These are phyloP conservation scores for Junonia oenone DNA, from an alignment of 2,888 invertebrate species.

Conservation along the genomic window DNA sequence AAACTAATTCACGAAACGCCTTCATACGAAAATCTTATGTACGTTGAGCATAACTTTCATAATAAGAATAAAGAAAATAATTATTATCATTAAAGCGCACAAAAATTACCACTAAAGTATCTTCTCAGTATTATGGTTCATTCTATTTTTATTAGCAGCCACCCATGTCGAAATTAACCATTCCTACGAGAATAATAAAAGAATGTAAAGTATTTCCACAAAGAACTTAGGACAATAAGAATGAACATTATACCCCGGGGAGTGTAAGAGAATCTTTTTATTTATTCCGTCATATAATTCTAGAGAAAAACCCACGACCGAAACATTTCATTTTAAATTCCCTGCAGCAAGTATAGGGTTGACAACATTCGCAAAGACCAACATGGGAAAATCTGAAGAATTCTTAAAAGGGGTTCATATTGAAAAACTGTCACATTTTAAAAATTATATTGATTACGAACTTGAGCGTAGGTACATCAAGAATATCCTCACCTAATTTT, in stretches of 20 bases:
- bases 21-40: too few species aligned
- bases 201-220: conserved; percentile 14
- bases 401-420: too few species aligned
- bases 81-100: neutral
- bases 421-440: too few species aligned
- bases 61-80: too few species aligned
- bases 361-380: too few species aligned
- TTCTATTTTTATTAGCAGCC: neutral
- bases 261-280: conserved; percentile 8
- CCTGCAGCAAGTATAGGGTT: too few species aligned
- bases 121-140: neutral
- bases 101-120: neutral
- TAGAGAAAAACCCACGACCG: conserved; percentile 8
- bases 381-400: too few species aligned
- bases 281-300: conserved; percentile 16
- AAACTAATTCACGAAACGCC: too few species aligned
- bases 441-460: too few species aligned
- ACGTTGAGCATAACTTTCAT: too few species aligned
- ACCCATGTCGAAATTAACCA: neutral
- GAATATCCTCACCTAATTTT: too few species aligned
- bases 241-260: conserved; percentile 8
- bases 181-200: neutral
- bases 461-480: too few species aligned
- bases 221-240: conserved; percentile 5
- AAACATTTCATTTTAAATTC: conserved; percentile 18